Evolutionary conservation across 2,797 vertebrate genomes (phyloP), one percentile per base, ranked within the genome.

Genomic region (Cottoperca gobio): DNA sequence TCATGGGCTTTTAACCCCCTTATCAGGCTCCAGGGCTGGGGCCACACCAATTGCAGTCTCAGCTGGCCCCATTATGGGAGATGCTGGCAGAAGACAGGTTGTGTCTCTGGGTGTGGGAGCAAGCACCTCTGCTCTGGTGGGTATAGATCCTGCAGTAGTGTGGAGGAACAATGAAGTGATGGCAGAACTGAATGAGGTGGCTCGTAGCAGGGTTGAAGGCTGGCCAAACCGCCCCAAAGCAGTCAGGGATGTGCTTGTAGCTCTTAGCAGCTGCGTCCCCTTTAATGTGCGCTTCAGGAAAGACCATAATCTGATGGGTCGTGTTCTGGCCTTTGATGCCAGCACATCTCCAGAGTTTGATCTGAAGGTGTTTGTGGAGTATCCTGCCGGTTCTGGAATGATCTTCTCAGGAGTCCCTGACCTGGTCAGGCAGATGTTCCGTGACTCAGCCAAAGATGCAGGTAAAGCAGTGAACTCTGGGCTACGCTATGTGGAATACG

Each of bases 201-300:
- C 96, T 65, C 94, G 97, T 0, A 95, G 94, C 81, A 85, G 95
- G 3, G 89, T 95, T 0, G 97, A 97, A 26, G 97, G 96, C 58
- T 97, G 97, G 97, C 95, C 95, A 0, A 95, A 94, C 76, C 91
- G 93, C 4, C 94, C 95, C 43, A 95, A 95, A 80, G 88, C 92
- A 0, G 95, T 97, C 13, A 91, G 96, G 0, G 97, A 97, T 9
- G 94, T 95, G 6, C 93, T 97, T 0, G 69, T 95, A 5, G 88
- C 94, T 0, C 93, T 97, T 11, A 95, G 95, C 5, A 92, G 89
- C 84, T 97, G 96, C 1, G 92, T 95, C 6, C 97, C 97, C 1
- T 97, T 97, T 62, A 96, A 95, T 0, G 95, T 97, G 16, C 96
- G 97, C 72, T 97, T 97, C 91, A 96, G 97, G 85, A 97, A 97